Evolutionary conservation across 1,140 invertebrate genomes (phyloP).

Genomic region (Sarcophaga bullata): DNA sequence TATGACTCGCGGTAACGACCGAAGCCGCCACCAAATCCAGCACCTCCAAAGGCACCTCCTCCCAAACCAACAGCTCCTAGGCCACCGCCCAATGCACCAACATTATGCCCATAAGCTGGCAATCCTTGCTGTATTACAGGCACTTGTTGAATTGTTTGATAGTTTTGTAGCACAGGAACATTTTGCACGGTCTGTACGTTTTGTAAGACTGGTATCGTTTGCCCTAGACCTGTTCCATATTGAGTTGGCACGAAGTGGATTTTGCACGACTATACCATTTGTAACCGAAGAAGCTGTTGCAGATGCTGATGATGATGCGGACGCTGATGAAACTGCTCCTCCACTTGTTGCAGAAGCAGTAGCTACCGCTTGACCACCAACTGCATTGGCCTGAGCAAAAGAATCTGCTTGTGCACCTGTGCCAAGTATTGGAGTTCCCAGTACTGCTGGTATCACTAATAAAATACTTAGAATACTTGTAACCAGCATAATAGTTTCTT

Average conservation of each 20-base stretch:
- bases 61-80: slow-evolving; percentile 47
- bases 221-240: slow-evolving; percentile 11
- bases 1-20: slow-evolving; percentile 57
- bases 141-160: slow-evolving; percentile 49
- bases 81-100: slow-evolving; percentile 48
- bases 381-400: not conserved
- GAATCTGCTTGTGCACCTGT: not conserved
- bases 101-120: slow-evolving; percentile 43
- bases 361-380: not conserved
- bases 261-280: not conserved
- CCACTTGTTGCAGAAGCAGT: slow-evolving; percentile 11
- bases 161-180: slow-evolving; percentile 47
- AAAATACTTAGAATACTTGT: slow-evolving; percentile 4
- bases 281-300: not conserved
- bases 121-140: slow-evolving; percentile 34
- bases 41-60: slow-evolving; percentile 42
- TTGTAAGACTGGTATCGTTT: slow-evolving; percentile 49
- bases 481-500: not conserved
- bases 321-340: not conserved
- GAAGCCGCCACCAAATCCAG: slow-evolving; percentile 56
- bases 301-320: not conserved
- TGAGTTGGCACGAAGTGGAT: not conserved
- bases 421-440: not conserved
- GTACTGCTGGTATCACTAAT: not conserved
- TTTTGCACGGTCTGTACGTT: slow-evolving; percentile 52